Evolutionary conservation across 2,113 vertebrate genomes (phyloP), one percentile per base, ranked within the genome.

Genomic region (Paradoxurus hermaphroditus): DNA sequence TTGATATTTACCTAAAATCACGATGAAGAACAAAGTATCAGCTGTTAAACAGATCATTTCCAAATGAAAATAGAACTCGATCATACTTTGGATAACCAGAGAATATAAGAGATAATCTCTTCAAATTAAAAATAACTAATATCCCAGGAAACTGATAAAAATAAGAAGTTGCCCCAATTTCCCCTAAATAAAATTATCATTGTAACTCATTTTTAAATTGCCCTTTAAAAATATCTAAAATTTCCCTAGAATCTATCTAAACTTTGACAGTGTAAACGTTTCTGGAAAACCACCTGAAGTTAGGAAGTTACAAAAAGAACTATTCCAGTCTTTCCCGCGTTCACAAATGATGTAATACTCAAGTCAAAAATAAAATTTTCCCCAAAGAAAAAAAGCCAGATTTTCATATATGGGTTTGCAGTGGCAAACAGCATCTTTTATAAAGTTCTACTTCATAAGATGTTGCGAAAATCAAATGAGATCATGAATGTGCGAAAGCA

Each of bases 41-140:
- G 49, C 12, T 97, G 67, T 75, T 89, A 96, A 98, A 83, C 7
- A 62, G 70, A 34, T 91, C 51, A 90, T 91, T 36, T 46, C 72
- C 51, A 75, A 98, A 63, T 73, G 65, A 97, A 98, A 96, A 23
- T 23, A 49, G 5, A 93, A 79, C 41, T 79, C 51, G 81, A 95
- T 31, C 90, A 13, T 90, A 59, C 15, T 82, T 75, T 95, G 65
- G 25, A 93, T 68, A 91, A 46, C 16, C 39, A 91, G 53, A 96
- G 96, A 95, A 88, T 59, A 44, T 31, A 72, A 92, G 31, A 27
- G 12, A 70, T 36, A 25, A n/a, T 70, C 16, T 53, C 23, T 97
- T 91, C 73, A 91, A 44, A 85, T 89, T 13, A 94, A 93, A 36
- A 94, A 29, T 83, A n/a, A 81, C 36, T 95, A 92, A 49, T 21